A percentile compares a stretch with the other conserved stretches of the same genome.
Conservation (phyloP, 2,113 vertebrate species). For the Aplodontia rufa region DNA sequence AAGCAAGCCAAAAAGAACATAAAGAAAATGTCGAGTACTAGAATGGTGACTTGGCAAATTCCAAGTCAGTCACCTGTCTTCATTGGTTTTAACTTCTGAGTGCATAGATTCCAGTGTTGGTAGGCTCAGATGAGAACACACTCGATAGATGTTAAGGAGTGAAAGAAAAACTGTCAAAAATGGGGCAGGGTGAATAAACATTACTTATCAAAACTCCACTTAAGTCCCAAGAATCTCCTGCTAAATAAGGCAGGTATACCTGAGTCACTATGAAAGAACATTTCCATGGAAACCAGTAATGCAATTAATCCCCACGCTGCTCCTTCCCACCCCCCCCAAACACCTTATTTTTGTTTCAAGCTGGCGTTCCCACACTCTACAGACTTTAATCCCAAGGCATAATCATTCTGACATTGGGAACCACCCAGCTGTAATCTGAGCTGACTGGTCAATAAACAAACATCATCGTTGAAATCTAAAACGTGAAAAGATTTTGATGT, state of each 20-base stretch:
- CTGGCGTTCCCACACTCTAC: neutral
- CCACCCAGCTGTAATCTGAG: neutral
- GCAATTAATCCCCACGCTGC: neutral
- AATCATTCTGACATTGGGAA: neutral
- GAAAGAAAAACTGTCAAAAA: neutral
- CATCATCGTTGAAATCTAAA: neutral
- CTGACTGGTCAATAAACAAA: neutral
- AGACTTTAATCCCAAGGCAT: neutral
- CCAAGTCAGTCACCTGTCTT: neutral
- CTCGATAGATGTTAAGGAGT: neutral
- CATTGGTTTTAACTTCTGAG: neutral
- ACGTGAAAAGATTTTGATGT: neutral
- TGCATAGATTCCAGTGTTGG: neutral
- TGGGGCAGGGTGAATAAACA: neutral
- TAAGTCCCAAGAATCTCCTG: neutral
- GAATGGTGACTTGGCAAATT: neutral
- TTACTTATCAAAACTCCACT: neutral
- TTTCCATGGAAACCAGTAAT: neutral
- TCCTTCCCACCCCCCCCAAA: neutral
- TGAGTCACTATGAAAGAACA: neutral
- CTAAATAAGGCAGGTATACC: neutral
- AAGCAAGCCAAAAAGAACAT: neutral
- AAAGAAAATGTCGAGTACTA: neutral
- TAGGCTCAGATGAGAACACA: neutral
- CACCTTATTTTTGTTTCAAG: neutral